Conservation (phyloP, 1,140 invertebrate genomes). For the Zaprionus inermis region DNA sequence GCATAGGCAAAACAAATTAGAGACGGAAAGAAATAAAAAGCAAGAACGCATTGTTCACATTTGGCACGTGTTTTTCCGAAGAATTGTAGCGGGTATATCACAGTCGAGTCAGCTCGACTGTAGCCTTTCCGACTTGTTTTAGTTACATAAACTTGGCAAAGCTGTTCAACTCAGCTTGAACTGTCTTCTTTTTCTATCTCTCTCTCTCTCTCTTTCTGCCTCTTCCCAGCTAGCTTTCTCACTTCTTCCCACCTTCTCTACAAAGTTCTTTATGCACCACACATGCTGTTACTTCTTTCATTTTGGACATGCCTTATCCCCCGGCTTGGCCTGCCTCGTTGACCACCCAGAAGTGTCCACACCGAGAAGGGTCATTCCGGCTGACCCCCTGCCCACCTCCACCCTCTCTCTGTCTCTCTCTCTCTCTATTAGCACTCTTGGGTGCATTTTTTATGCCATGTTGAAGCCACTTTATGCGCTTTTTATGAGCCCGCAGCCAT, state of each 20-base stretch:
- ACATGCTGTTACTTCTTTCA: constrained; percentile 17
- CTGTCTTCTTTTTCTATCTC: neutral
- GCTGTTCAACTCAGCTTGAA: neutral
- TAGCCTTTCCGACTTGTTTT: too few species aligned
- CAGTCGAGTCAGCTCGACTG: too few species aligned
- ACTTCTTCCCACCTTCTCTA: constrained; percentile 2
- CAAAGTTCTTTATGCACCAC: constrained; percentile 26
- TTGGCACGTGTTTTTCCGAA: too few species aligned
- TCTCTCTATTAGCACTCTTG: constrained; percentile 64
- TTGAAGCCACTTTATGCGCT: constrained; percentile 80
- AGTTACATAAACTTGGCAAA: constrained; percentile 3
- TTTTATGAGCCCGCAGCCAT: constrained; percentile 77
- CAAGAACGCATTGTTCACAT: too few species aligned
- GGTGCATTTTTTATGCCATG: constrained; percentile 77
- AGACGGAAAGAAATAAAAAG: too few species aligned
- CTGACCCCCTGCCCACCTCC: neutral
- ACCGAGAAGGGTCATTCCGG: constrained; percentile 8
- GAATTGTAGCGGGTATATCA: too few species aligned
- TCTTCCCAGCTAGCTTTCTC: neutral
- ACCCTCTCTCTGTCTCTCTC: constrained; percentile 10
- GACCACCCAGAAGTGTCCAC: constrained; percentile 15
- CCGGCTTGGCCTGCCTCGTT: constrained; percentile 6
- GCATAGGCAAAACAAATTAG: too few species aligned
- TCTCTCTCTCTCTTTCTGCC: neutral
- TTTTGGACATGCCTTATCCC: constrained; percentile 16